A percentile compares a stretch with the other conserved stretches of the same genome.
phyloP scores from a whole-genome alignment of 1,140 invertebrate genomes.

The Diprion similis region DNA sequence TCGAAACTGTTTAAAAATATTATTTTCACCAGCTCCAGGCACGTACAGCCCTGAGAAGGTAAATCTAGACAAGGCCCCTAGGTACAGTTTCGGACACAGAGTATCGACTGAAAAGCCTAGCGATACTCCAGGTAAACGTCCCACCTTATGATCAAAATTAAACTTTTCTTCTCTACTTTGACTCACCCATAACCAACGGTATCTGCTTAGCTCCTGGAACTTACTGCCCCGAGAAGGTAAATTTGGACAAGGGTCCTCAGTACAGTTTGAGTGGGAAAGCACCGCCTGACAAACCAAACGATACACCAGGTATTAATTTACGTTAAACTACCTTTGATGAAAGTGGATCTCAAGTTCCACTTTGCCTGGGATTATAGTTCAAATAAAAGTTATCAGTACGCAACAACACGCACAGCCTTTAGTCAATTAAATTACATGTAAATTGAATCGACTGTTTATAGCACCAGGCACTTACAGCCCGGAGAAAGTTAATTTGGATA shows the following conservation, averaged over 20 bases:
- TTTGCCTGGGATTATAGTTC: too few relatives aligned
- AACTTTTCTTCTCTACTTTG: neutral
- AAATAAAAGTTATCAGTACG: neutral
- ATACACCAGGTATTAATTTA: conserved; percentile 13
- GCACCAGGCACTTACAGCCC: conserved; percentile 64
- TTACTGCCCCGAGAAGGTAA: conserved; percentile 31
- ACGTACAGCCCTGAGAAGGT: conserved; percentile 39
- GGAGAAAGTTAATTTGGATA: conserved; percentile 72
- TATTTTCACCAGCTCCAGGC: conserved; percentile 47
- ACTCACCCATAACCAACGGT: conserved; percentile 28
- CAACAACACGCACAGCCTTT: too few relatives aligned
- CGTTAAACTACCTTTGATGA: neutral
- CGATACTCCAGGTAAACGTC: conserved; percentile 30
- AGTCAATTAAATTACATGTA: neutral
- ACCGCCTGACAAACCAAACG: conserved; percentile 38
- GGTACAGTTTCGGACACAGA: conserved; percentile 65
- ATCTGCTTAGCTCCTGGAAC: conserved; percentile 46
- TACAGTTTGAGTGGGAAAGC: conserved; percentile 42
- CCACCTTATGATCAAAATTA: neutral
- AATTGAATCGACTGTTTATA: conserved; percentile 28
- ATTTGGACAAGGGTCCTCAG: conserved; percentile 37
- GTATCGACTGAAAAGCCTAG: conserved; percentile 26
- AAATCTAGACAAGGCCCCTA: conserved; percentile 42
- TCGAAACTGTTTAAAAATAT: neutral
- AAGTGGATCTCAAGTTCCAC: neutral